Conservation (phyloP, 2,113 vertebrate species). For the Macrotis lagotis region DNA sequence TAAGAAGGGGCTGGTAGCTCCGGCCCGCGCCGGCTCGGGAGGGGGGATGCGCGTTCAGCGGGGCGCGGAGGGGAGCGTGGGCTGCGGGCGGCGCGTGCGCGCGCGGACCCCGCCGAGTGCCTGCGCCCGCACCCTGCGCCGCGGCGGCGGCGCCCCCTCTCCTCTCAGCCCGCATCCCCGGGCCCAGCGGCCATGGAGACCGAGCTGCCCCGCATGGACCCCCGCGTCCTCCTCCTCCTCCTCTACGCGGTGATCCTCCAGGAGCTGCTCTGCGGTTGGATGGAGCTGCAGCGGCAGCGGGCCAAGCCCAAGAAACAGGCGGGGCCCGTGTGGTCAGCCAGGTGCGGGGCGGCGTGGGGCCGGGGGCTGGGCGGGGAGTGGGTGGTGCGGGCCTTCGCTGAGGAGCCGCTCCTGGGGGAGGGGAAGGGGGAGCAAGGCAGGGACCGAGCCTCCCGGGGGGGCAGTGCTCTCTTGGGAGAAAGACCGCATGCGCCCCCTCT, state of each 20-base stretch:
- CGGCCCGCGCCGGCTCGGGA: not conserved
- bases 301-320: constrained; percentile 86
- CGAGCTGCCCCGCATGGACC: constrained; percentile 87
- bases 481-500: not conserved
- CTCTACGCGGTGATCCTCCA: constrained; percentile 92
- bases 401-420: too few relatives aligned
- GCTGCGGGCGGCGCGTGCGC: not conserved
- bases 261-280: constrained; percentile 91
- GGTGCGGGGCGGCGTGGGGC: constrained; percentile 80
- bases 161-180: constrained; percentile 60
- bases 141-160: not conserved
- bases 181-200: constrained; percentile 72
- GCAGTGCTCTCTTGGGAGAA: not conserved
- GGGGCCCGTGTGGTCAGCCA: constrained; percentile 83
- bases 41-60: too few relatives aligned
- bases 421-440: not conserved
- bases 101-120: not conserved
- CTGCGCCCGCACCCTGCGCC: not conserved
- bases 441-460: not conserved
- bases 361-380: fast-evolving
- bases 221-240: constrained; percentile 91
- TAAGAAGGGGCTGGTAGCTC: not conserved
- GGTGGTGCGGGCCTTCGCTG: too few relatives aligned
- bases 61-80: not conserved
- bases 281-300: constrained; percentile 89